Evolutionary conservation across 2,113 vertebrate species (phyloP).

Genomic region (Isurus oxyrinchus): DNA sequence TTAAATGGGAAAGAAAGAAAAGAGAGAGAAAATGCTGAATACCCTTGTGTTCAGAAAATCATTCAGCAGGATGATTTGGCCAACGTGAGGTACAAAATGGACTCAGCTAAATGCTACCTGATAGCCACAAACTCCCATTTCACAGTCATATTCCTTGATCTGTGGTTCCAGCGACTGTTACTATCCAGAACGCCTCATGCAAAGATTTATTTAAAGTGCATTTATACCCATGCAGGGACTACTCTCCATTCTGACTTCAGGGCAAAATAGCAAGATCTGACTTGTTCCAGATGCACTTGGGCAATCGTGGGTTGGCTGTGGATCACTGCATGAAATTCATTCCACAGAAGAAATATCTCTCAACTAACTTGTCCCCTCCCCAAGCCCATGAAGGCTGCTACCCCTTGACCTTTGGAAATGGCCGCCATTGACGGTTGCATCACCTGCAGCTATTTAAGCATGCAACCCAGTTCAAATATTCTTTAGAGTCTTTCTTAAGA

Average conservation of each 20-base stretch:
- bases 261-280: not conserved
- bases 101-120: not conserved
- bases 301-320: not conserved
- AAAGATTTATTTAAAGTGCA: not conserved
- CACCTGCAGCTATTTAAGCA: constrained; percentile 14
- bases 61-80: not conserved
- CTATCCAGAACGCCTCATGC: not conserved
- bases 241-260: not conserved
- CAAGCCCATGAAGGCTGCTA: not conserved
- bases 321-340: not conserved
- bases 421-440: not conserved
- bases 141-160: not conserved
- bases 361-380: not conserved
- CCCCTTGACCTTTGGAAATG: not conserved
- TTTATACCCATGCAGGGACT: not conserved
- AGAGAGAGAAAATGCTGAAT: not conserved
- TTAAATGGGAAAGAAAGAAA: not conserved
- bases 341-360: not conserved
- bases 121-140: not conserved
- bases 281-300: not conserved
- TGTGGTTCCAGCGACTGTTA: not conserved
- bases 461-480: not conserved
- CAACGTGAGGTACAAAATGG: not conserved
- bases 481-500: not conserved
- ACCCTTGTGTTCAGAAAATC: not conserved